Base-by-base conservation (phyloP, 2,113 vertebrate species). In the Hirundichthys speculiger region DNA sequence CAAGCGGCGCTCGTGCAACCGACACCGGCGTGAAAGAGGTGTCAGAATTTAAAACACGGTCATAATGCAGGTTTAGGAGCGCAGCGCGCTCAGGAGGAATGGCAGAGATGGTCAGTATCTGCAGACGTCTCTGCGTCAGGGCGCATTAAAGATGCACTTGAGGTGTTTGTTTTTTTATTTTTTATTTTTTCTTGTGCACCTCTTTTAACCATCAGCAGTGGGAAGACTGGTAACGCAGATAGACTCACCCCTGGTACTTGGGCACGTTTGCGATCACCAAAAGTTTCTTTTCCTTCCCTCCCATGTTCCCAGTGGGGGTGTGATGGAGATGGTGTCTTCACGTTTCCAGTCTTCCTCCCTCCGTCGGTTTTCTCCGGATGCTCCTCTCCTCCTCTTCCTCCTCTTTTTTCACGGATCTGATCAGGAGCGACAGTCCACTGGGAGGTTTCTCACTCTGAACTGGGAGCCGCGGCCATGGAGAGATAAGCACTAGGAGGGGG, bases 281-380 rank as follows among this genome's bases (percentile, higher is more conserved):
- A 75, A 90, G 46, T 52, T 81, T 91, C 80, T 92, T 91, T 63
- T 92, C 91, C 43, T 92, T 91, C 61, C 89, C 83, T 63, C 88
- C 85, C 90, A 89, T 93, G 69, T 86, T 80, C 70, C 64, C 95
- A 79, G 92, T 94, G 74, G 72, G n/a, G n/a, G 72, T 55, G 49
- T 30, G 65, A 67, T 77, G 67, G 48, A 73, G 70, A 24, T 55
- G 1, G 60, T 50, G 55, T 71, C 43, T 30, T 71, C 73, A 71
- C 70, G 53, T 58, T 58, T 66, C 45, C 24, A 27, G 14, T 68
- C 40, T 25, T 66, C 40, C 25, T 48, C 51, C 1, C 0, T 25
- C 34, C 30, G 24, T 64, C 25, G 24, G 9, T 13, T 39, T 1
- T 27, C 54, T 64, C 46, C 58, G 56, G 79, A 70, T 77, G 74